Conservation (phyloP, 2,797 vertebrate species). For the Phalanger gymnotis region DNA sequence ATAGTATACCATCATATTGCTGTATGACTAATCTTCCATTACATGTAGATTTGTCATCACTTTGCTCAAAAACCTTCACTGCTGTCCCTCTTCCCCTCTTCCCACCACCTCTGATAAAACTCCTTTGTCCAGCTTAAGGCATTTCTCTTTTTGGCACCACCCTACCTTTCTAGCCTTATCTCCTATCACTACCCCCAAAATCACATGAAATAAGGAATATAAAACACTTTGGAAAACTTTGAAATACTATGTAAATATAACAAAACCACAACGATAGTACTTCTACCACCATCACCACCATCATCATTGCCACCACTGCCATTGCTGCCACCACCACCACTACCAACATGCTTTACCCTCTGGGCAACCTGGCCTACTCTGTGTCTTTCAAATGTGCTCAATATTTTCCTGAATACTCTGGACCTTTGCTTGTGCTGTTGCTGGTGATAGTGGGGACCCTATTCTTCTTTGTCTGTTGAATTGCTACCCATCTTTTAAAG, state of each 20-base stretch:
- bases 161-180: not conserved
- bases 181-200: not conserved
- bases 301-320: too few species aligned
- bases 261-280: not conserved
- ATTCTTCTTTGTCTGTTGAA: not conserved
- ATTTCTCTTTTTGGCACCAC: not conserved
- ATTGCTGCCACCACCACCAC: not conserved
- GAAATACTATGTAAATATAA: not conserved
- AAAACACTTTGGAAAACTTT: not conserved
- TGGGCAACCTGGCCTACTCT: not conserved
- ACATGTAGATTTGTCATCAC: not conserved
- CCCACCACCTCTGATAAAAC: not conserved
- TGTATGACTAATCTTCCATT: not conserved
- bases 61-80: not conserved
- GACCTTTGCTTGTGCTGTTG: not conserved
- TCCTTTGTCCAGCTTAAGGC: not conserved
- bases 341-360: not conserved
- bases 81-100: accelerated
- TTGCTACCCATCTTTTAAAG: not conserved
- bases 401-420: not conserved
- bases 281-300: not conserved
- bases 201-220: not conserved
- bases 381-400: not conserved
- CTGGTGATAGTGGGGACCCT: not conserved
- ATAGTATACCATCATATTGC: not conserved